Evolutionary conservation across 2,888 invertebrate genomes (phyloP), one percentile per base, ranked within the genome.

Genomic region (Abrostola tripartita): DNA sequence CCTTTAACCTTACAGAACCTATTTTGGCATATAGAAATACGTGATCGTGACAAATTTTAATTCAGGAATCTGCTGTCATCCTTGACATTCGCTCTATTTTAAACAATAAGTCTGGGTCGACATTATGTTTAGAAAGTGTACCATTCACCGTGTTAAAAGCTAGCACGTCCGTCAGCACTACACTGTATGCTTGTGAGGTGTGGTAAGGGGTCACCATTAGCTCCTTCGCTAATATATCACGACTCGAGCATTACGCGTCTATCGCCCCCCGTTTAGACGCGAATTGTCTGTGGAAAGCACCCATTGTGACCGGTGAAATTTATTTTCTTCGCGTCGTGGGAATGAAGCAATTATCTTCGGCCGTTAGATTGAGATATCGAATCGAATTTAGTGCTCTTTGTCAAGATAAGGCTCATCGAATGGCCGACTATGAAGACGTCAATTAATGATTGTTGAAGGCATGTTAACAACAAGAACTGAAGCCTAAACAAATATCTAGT

Each of bases 31-130:
- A 84, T 84, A 82, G 83, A 79, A 84, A 84, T 86, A 88, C 88
- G 85, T 85, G 86, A 87, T 92, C 93, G 91, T 92, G 92, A 92
- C 91, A 90, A 87, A 90, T 89, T 82, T 81, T 85, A 88, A 89
- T 90, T 85, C 88, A 89, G 88, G 85, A 88, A 87, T 84, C 85
- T 82, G 83, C 86, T 84, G 76, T 78, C 82, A 90, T 90, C 91
- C 92, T 92, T 92, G 92, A 90, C 91, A 89, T 91, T 86, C 85
- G 87, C 84, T 88, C 86, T 79, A 83, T 85, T 86, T 91, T 85
- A 89, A 87, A 91, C 88, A 89, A 88, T 88, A 79, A 68, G 68
- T 82, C 78, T 83, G 79, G 78, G 80, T 83, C 76, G 82, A 82
- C 83, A 85, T 87, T 85, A 83, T 67, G 75, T 77, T 87, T 87